Conservation (phyloP, 2,888 invertebrate species). For the Lomographa bimaculata region DNA sequence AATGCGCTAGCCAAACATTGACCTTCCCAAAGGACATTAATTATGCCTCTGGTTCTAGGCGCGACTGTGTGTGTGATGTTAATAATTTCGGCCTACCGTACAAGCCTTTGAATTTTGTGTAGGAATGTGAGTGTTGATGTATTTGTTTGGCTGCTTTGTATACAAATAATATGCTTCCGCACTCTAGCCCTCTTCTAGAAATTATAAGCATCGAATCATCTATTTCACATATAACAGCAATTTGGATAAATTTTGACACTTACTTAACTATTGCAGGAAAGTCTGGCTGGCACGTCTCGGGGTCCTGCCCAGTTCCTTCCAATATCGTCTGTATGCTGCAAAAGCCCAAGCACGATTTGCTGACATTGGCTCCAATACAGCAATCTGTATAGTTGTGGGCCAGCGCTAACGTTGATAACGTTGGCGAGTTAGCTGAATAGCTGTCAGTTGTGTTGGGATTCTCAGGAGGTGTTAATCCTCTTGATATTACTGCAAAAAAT, state of each 20-base stretch:
- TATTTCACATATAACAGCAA: background rate
- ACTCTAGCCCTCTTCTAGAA: too few species aligned
- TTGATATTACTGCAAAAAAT: conserved; percentile 83
- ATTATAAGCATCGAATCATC: too few species aligned
- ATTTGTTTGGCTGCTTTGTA: too few species aligned
- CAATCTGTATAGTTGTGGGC: conserved; percentile 93
- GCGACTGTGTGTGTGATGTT: too few species aligned
- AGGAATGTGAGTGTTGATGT: too few species aligned
- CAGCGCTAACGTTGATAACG: conserved; percentile 63
- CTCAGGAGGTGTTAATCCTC: conserved; percentile 84
- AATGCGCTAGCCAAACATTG: too few species aligned
- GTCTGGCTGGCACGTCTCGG: conserved; percentile 91
- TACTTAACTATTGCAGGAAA: conserved; percentile 90
- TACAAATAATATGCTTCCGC: too few species aligned
- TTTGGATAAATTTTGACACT: conserved; percentile 30
- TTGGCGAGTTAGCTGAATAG: conserved; percentile 69
- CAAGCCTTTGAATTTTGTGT: too few species aligned
- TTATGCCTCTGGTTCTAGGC: too few species aligned
- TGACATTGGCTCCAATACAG: conserved; percentile 88
- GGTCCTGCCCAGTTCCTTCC: conserved; percentile 91
- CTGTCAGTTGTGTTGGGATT: conserved; percentile 74
- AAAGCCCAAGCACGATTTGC: conserved; percentile 89
- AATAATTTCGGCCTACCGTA: too few species aligned
- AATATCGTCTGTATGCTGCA: conserved; percentile 91
- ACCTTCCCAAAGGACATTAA: too few species aligned